These are phyloP conservation scores for Helicolenus hilgendorfi DNA, from an alignment of 2,797 vertebrate species.

Conservation along the genomic window DNA sequence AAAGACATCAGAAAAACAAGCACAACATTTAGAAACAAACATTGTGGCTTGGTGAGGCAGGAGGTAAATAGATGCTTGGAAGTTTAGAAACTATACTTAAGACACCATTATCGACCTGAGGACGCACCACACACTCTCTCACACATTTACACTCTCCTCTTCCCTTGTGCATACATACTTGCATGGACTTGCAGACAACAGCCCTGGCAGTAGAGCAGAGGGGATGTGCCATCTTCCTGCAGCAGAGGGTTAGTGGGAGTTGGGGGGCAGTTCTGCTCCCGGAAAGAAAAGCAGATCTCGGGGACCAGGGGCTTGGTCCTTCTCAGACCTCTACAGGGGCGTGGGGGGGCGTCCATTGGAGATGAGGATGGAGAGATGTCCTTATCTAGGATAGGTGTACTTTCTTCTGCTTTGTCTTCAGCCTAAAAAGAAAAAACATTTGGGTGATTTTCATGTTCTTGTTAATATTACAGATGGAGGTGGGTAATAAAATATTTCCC, in stretches of 20 bases:
- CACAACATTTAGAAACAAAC: conserved; percentile 56
- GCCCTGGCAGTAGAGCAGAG: conserved; percentile 93
- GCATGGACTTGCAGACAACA: conserved; percentile 96
- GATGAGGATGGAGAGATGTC: conserved; percentile 28
- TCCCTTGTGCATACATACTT: conserved; percentile 90
- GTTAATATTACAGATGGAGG: neutral
- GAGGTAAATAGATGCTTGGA: conserved; percentile 6
- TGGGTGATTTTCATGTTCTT: neutral
- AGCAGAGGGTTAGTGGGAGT: conserved; percentile 94
- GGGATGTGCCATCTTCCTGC: conserved; percentile 96
- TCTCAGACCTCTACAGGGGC: conserved; percentile 41
- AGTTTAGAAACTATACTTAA: conserved; percentile 12
- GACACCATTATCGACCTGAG: neutral
- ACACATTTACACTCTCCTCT: neutral
- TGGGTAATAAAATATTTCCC: conserved; percentile 1
- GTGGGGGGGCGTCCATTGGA: conserved; percentile 5
- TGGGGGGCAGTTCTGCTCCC: conserved; percentile 94
- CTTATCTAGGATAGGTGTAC: neutral
- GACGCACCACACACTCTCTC: neutral
- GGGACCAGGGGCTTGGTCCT: conserved; percentile 96
- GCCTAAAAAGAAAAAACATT: conserved; percentile 81
- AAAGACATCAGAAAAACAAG: conserved; percentile 52
- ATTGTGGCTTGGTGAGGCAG: conserved; percentile 3
- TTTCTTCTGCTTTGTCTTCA: conserved; percentile 87
- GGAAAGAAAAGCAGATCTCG: conserved; percentile 97